Base-by-base conservation (phyloP, 30 jellyfish, hydroid and myxozoan genomes). In the Turritopsis dohrnii region DNA sequence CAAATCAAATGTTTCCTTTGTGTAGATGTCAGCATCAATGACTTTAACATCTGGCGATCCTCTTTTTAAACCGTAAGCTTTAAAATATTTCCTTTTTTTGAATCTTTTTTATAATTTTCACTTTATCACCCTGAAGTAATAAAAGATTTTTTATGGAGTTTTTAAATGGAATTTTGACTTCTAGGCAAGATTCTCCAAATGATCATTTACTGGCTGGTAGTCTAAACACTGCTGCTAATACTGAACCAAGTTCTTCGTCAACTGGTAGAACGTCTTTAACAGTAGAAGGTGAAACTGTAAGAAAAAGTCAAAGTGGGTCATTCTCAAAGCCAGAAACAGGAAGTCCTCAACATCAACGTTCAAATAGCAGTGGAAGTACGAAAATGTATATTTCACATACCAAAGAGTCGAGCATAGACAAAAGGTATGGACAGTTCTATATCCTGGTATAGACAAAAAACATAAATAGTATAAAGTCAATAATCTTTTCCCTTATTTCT, bases 31-130 rank as follows among this genome's bases (percentile, higher is more conserved):
- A 52, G 71, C 88, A 18, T 65, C 81, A 86, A 89, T 89, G 97
- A 94, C 92, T 21, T 76, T 94, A 31, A 83, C 90, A 18, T 94
- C 99, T 18, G 99, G 99, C 21, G 99, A 94, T 74, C 99, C 99
- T 5, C 80, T 94, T 22, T 94, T 94, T 75, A 94, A 88, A 74
- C 90, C 97, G 99, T 94, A 76, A 85, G 96, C 84, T 27, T 74
- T 24, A 13, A 9, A 24, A 26, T 23, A 13, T 21, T 23, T 77
- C 1, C 25, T n/a, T 25, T 52, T 25, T 20, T n/a, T n/a, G 60
- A 24, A 13, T 13, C 22, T n/a, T 79, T 65, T n/a, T n/a, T n/a
- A n/a, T n/a, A n/a, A n/a, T n/a, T n/a, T n/a, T n/a, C n/a, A n/a
- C n/a, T n/a, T n/a, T n/a, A n/a, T n/a, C n/a, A n/a, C 72, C n/a